Evolutionary conservation across 2,888 invertebrate species (phyloP).

Genomic region (Rapana venosa): DNA sequence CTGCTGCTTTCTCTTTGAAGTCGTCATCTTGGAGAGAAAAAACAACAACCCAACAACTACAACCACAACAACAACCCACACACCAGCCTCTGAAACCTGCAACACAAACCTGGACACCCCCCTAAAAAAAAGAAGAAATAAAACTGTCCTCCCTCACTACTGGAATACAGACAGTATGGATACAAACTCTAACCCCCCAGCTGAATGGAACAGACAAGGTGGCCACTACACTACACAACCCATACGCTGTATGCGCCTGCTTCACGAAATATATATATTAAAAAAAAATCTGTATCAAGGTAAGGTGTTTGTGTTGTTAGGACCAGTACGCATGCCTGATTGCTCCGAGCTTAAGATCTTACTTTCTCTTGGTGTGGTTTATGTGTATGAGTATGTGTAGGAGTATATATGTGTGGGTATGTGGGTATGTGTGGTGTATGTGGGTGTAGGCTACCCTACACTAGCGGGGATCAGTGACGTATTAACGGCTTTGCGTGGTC

Average conservation of each 20-base stretch:
- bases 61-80: not conserved
- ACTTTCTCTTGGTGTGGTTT: not conserved
- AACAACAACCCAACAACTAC: not conserved
- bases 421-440: too few relatives aligned
- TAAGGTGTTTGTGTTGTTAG: slow-evolving; percentile 5
- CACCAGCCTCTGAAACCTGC: not conserved
- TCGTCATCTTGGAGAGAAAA: slow-evolving; percentile 33
- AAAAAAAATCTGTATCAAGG: not conserved
- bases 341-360: not conserved
- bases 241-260: too few relatives aligned
- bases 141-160: not conserved
- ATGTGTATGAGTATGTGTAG: too few relatives aligned
- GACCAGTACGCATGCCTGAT: slow-evolving; percentile 26
- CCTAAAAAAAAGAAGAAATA: not conserved
- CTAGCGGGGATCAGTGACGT: not conserved
- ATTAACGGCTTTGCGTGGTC: not conserved
- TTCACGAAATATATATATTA: not conserved
- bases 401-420: not conserved
- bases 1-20: slow-evolving; percentile 45
- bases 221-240: too few relatives aligned
- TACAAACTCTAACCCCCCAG: not conserved
- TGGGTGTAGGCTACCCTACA: too few relatives aligned
- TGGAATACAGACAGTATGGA: not conserved
- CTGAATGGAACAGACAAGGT: too few relatives aligned
- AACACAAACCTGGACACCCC: not conserved